Percentiles rank a stretch among this genome's conserved stretches.
phyloP scores from a whole-genome alignment of 2,888 invertebrate genomes.

The Ophraella communa region DNA sequence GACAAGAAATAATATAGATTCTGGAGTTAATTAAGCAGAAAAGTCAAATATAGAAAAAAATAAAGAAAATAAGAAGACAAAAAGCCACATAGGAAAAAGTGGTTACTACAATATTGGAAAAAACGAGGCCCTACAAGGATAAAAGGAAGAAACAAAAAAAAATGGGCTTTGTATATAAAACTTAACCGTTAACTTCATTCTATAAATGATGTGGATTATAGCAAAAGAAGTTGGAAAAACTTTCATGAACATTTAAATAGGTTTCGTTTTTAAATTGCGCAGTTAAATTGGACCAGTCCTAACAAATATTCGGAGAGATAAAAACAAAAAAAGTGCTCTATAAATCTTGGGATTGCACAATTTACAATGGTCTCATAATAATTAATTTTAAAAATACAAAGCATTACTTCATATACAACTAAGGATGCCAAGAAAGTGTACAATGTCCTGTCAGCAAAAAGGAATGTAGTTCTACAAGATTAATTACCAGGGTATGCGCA shows the following conservation, averaged over 20 bases:
- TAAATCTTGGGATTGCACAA: slow-evolving; percentile 31
- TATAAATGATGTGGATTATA: no score
- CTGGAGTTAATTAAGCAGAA: no score
- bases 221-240: not conserved
- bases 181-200: no score
- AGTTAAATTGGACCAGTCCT: slow-evolving; percentile 29
- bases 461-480: slow-evolving; percentile 16
- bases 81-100: no score
- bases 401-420: slow-evolving; percentile 17
- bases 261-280: slow-evolving; percentile 26
- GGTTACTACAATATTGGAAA: no score
- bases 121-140: no score
- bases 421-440: slow-evolving; percentile 26
- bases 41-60: no score
- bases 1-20: no score
- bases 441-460: slow-evolving; percentile 23
- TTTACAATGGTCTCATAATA: slow-evolving; percentile 22
- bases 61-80: no score
- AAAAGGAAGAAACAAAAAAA: no score
- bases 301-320: slow-evolving; percentile 3
- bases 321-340: slow-evolving; percentile 17
- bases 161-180: no score
- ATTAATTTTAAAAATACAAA: slow-evolving; percentile 27
- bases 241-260: slow-evolving; percentile 18
- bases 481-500: slow-evolving; percentile 5